Base-by-base conservation (phyloP, 1,140 invertebrate genomes). In the Amphibalanus amphitrite region DNA sequence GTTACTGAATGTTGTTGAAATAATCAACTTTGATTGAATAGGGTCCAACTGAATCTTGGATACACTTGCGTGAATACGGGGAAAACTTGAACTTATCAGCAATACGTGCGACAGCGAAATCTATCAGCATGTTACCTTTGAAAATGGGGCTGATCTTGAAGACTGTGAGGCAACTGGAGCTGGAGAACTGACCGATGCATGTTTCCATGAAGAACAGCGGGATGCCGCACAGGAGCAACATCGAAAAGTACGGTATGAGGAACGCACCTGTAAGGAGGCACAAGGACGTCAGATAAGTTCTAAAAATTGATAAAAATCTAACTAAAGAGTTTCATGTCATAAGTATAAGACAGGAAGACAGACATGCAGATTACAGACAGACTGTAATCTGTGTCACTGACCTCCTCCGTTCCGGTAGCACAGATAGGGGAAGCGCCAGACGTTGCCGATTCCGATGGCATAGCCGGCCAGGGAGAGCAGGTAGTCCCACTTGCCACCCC, bases 381-480 rank as follows among this genome's bases (percentile, higher is more conserved):
- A 38, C 33, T 6, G 15, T n/a, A n/a, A n/a, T n/a, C n/a, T 6
- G 6, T 47, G 10, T 28, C n/a, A 73, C 78, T 73, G 76, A 79
- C 92, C 92, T 73, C 92, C 92, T 0, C 92, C 92, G 78, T 95
- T 95, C 78, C 94, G 93, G 78, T 95, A 92, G 0, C 91, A 91
- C 74, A 95, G 81, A 81, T 93, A 93, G 0, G 91, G 91, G 82
- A 94, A 93, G 74, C 91, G 83, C 93, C 93, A 96, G 0, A 95
- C 92, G 76, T 95, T 95, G n/a, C 93, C 93, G 10, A 97, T 83
- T 0, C 93, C 93, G 0, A 95, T 92, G n/a, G 92, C 92, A 76
- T 95, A 93, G 0, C 93, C 93, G 25, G 95, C 88, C 25, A 92
- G 93, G 0, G 93, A 92, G 70, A 96, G 79, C 6, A 95, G 82